A percentile compares a stretch with the other conserved stretches of the same genome.
Conservation (phyloP, 2,888 invertebrate species). For the Heliconius sara region DNA sequence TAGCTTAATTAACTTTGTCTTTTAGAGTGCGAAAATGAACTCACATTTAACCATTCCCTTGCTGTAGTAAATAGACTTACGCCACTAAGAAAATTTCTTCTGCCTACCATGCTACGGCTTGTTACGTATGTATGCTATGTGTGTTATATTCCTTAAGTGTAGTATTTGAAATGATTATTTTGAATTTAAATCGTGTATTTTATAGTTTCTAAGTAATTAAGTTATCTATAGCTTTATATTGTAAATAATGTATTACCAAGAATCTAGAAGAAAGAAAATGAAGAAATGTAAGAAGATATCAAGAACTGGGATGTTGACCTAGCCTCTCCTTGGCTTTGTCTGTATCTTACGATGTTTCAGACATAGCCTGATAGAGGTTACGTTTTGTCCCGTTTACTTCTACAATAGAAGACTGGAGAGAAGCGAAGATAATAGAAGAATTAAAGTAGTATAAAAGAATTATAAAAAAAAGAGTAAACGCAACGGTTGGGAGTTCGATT, state of each 20-base stretch:
- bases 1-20: no score
- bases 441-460: background rate
- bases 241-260: background rate
- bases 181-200: no score
- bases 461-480: background rate
- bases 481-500: background rate
- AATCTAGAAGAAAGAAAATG: background rate
- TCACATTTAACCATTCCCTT: no score
- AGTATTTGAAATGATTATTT: no score
- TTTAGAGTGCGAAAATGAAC: no score
- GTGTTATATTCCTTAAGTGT: no score
- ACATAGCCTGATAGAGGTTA: constrained; percentile 85
- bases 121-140: no score
- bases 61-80: no score
- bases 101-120: no score
- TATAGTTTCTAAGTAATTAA: no score
- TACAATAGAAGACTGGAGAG: constrained; percentile 3
- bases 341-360: constrained; percentile 76
- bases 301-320: constrained; percentile 71
- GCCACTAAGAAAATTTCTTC: no score
- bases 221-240: background rate
- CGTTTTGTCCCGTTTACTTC: constrained; percentile 71
- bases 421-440: constrained; percentile 23
- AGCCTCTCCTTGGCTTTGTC: constrained; percentile 86
- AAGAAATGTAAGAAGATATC: constrained; percentile 30